Conservation (phyloP, 2,888 invertebrate species). For the Drosophila recens region DNA sequence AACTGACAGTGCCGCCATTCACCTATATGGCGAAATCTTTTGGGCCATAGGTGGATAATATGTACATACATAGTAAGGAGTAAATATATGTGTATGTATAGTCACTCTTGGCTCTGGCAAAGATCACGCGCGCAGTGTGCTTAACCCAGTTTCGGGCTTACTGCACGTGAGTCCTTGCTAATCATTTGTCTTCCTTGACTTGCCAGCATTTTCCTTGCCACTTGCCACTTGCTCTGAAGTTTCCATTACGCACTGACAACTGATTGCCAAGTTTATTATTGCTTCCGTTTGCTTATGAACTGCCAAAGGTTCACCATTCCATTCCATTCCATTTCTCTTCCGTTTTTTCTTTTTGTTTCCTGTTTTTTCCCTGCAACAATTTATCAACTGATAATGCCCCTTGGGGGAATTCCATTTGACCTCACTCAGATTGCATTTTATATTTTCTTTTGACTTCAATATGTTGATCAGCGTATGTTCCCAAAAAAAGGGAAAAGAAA, state of each 20-base stretch:
- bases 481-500: not conserved
- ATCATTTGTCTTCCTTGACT: conserved; percentile 74
- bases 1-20: conserved; percentile 59
- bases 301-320: conserved; percentile 50
- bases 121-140: conserved; percentile 71
- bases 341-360: not conserved
- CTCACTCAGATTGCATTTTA: not conserved
- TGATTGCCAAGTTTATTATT: conserved; percentile 79
- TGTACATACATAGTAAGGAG: too few species aligned
- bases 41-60: conserved; percentile 21
- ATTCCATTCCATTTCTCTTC: conserved; percentile 7
- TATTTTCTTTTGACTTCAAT: not conserved
- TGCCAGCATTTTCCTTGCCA: conserved; percentile 66
- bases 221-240: conserved; percentile 60
- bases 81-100: not conserved
- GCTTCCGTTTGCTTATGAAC: conserved; percentile 77
- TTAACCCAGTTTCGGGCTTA: conserved; percentile 68
- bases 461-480: not conserved
- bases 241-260: conserved; percentile 80
- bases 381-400: conserved; percentile 19
- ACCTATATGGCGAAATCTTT: conserved; percentile 32
- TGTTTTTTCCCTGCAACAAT: conserved; percentile 17
- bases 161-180: conserved; percentile 71
- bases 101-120: conserved; percentile 45
- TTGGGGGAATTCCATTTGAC: not conserved